phyloP scores from a whole-genome alignment of 2,888 invertebrate genomes.

The Ophion slaviceki region DNA sequence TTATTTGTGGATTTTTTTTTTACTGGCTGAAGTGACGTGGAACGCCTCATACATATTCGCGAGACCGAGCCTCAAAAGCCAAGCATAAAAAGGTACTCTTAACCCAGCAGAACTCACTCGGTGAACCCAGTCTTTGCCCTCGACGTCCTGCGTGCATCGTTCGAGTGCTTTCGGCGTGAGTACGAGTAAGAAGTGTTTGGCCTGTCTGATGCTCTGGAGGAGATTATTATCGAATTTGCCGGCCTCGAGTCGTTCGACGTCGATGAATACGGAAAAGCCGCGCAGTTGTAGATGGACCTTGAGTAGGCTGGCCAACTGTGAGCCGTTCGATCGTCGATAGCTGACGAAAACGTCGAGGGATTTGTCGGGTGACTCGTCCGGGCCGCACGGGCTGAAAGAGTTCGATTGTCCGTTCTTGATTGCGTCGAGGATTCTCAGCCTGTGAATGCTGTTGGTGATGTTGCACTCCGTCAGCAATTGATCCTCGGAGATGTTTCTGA shows the following conservation, averaged over 20 bases:
- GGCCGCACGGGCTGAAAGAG: slow-evolving; percentile 77
- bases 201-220: slow-evolving; percentile 97
- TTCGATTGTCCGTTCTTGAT: slow-evolving; percentile 86
- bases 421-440: slow-evolving; percentile 94
- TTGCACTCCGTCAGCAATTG: slow-evolving; percentile 95
- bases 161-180: slow-evolving; percentile 97
- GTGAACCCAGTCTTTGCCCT: slow-evolving; percentile 99
- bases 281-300: slow-evolving; percentile 98
- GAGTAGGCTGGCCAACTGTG: slow-evolving; percentile 96
- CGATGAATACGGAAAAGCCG: slow-evolving; percentile 98
- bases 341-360: slow-evolving; percentile 99
- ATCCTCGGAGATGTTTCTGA: slow-evolving; percentile 95
- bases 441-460: slow-evolving; percentile 97
- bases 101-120: slow-evolving; percentile 87
- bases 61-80: too few relatives aligned
- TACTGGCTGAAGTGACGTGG: too few relatives aligned
- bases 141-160: slow-evolving; percentile 95
- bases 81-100: too few relatives aligned
- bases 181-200: slow-evolving; percentile 98
- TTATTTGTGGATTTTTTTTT: too few relatives aligned
- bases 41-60: too few relatives aligned
- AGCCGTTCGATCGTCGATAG: slow-evolving; percentile 98
- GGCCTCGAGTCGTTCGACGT: slow-evolving; percentile 98
- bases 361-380: slow-evolving; percentile 91
- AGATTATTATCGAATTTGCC: slow-evolving; percentile 99